These are phyloP conservation scores for Lipophrys pholis DNA, from an alignment of 2,113 vertebrate genomes.

Conservation along the genomic window DNA sequence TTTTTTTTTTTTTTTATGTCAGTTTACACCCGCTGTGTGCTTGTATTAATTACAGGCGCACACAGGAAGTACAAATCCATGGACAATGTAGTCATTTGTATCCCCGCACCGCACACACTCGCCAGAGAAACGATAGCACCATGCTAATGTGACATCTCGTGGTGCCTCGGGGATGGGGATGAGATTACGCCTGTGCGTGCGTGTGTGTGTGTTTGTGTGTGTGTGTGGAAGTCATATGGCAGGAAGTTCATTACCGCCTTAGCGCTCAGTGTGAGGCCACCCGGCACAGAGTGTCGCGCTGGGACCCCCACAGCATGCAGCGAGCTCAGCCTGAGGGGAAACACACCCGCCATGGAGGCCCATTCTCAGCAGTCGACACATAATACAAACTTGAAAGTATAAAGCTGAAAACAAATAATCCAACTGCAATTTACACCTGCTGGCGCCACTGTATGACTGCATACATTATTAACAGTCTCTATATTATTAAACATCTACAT, in stretches of 20 bases:
- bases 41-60: slow-evolving; percentile 74
- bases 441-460: neutral
- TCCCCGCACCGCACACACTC: slow-evolving; percentile 23
- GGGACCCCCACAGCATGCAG: slow-evolving; percentile 54
- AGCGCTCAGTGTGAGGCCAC: slow-evolving; percentile 36
- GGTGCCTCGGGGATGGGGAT: slow-evolving; percentile 31
- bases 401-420: slow-evolving; percentile 44
- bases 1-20: slow-evolving; percentile 51
- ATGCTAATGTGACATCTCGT: slow-evolving; percentile 63
- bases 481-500: slow-evolving; percentile 13
- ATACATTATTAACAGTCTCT: slow-evolving; percentile 30
- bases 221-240: slow-evolving; percentile 20
- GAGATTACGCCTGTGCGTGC: slow-evolving; percentile 33
- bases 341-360: slow-evolving; percentile 25
- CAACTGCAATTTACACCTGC: too few species aligned
- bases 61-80: slow-evolving; percentile 62
- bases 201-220: too few species aligned
- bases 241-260: slow-evolving; percentile 67
- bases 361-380: slow-evolving; percentile 13
- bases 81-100: slow-evolving; percentile 71
- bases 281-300: slow-evolving; percentile 20
- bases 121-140: slow-evolving; percentile 43
- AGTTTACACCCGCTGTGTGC: slow-evolving; percentile 67
- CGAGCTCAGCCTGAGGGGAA: slow-evolving; percentile 55
- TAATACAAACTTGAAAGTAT: slow-evolving; percentile 7